Base-by-base conservation (phyloP, 2,888 invertebrate genomes). In the Plemyria rubiginata region DNA sequence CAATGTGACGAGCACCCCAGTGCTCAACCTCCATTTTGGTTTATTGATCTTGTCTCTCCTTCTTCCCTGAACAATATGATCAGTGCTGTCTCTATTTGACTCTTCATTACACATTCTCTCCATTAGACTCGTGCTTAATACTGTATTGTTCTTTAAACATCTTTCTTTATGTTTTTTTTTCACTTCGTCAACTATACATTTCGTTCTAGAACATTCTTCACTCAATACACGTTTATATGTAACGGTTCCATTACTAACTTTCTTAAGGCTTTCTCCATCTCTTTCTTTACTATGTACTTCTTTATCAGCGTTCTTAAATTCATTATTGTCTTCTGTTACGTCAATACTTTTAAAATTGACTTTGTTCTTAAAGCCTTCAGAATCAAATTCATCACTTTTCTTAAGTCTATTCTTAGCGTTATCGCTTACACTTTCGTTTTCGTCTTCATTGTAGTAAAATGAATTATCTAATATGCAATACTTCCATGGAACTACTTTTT, bases 1-100 rank as follows among this genome's bases (percentile, higher is more conserved):
- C 38, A 92, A 66, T 61, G 88, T 84, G 15, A 90, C 78, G 41
- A 92, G 61, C 40, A 88, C 70, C 32, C 73, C 72, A 7, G 80
- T 72, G 53, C 77, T 78, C 54, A 83, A 55, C 72, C 81, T 83
- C 89, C 88, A 88, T 88, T 70, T 86, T 81, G 79, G 54, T 22
- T 67, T 71, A 41, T 53, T 59, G 12, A 61, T 22, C 15, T 59
- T 54, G n/a, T 55, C 52, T 52, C 48, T 46, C 29, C n/a, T 48
- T 45, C 28, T 38, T 43, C 5, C 9, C 40, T 16, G 32, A 40
- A 13, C 9, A 41, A 13, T 28, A 45, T 56, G 45, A 8, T 45
- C 50, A 9, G n/a, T 60, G 40, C n/a, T 48, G 9, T 48, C 48
- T 40, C 38, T 38, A 2, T 55, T 49, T 49, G 13, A n/a, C 12